Percentiles rank a stretch among this genome's conserved stretches.
Conservation (phyloP, 23 tunicate species). For the Oikopleura albicans region DNA sequence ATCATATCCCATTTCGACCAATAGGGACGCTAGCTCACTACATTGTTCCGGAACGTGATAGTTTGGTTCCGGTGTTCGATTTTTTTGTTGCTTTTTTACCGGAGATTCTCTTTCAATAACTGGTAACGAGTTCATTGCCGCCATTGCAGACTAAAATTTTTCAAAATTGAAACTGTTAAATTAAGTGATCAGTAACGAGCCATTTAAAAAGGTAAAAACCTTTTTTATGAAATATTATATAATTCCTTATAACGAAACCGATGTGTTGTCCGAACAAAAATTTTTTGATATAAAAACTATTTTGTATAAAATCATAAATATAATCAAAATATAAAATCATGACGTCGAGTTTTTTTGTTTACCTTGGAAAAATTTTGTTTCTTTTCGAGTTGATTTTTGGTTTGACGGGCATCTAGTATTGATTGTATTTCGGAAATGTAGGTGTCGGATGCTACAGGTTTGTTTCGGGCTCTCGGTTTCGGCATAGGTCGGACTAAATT, state of each 20-base stretch:
- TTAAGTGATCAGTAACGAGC: too few relatives aligned
- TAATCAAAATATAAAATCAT: too few relatives aligned
- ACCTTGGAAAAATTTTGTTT: slow-evolving; percentile 14
- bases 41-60: not conserved
- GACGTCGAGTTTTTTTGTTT: too few relatives aligned
- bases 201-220: too few relatives aligned
- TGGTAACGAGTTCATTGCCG: not conserved
- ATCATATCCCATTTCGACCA: not conserved
- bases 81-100: not conserved
- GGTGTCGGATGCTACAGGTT: not conserved
- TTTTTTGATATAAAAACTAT: too few relatives aligned
- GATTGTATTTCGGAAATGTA: not conserved
- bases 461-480: not conserved
- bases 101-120: not conserved
- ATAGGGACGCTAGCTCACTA: not conserved
- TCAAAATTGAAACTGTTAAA: too few relatives aligned
- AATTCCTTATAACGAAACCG: too few relatives aligned
- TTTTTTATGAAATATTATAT: too few relatives aligned
- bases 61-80: not conserved
- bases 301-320: too few relatives aligned
- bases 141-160: not conserved
- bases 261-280: too few relatives aligned
- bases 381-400: not conserved
- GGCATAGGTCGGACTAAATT: not conserved
- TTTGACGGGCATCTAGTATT: not conserved